Evolutionary conservation across 2,113 vertebrate genomes (phyloP), one percentile per base, ranked within the genome.

Genomic region (Platichthys stellatus): DNA sequence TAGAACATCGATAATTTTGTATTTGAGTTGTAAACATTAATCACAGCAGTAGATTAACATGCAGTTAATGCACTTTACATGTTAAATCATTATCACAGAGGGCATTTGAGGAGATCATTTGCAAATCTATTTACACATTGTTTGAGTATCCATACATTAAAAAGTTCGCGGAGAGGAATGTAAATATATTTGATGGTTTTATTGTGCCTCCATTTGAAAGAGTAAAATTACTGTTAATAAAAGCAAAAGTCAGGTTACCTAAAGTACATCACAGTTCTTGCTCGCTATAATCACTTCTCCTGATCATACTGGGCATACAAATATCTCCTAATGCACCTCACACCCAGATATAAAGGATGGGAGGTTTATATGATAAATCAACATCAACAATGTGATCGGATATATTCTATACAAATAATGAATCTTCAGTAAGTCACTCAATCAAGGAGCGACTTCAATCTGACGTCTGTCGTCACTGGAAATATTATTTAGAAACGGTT

Each of bases 1-100:
- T 53, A 53, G 51, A 63, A 12, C 15, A 67, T 61, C 12, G 15
- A 15, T 70, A 4, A 57, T 62, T 78, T 40, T 78, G 18, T 54
- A 13, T 24, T 72, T 57, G n/a, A 38, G 40, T 18, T n/a, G 15
- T 31, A 60, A 20, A 65, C 23, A 64, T 31, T 24, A 64, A 43
- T 81, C 61, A 64, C 54, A 40, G 11, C 15, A 43, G 13, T 5
- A 28, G 51, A 54, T 54, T 3, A 54, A 9, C 51, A 54, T 7
- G 9, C 18, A 54, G 8, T 54, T 54, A 54, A 26, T 59, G 57
- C 38, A 40, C 21, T 21, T 62, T 11, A 21, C 31, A 40, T 5
- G 12, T 62, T 38, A 40, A 43, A 54, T 54, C 51, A 54, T 54
- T 54, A 54, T n/a, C 18, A n/a, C 51, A 21, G 43, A 15, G 17